Conservation (phyloP, 1,140 invertebrate species). For the Drosophila miranda region DNA sequence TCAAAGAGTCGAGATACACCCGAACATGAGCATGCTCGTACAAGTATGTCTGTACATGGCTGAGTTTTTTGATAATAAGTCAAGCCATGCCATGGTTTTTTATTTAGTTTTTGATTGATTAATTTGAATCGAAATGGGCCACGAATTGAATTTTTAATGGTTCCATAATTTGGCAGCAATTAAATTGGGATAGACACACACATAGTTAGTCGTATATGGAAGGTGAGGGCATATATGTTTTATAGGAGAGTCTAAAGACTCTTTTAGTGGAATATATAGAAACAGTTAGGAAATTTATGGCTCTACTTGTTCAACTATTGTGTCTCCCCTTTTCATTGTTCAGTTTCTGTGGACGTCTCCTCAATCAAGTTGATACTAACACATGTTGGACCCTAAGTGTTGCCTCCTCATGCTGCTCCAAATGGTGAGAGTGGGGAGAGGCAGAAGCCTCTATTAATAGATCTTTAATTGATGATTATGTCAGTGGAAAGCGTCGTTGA, state of each 20-base stretch:
- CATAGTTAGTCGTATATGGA: no score
- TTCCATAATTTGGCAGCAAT: constrained; percentile 67
- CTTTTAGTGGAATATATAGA: no score
- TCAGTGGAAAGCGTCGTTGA: constrained; percentile 79
- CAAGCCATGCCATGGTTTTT: constrained; percentile 5
- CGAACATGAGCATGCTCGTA: constrained; percentile 16
- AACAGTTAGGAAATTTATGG: constrained; percentile 15
- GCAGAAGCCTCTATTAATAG: constrained; percentile 69
- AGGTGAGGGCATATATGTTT: no score
- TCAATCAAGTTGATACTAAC: constrained; percentile 79
- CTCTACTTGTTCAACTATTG: constrained; percentile 10
- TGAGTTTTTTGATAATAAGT: constrained; percentile 49
- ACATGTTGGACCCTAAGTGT: constrained; percentile 72
- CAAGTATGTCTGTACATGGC: constrained; percentile 18
- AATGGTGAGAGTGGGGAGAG: neutral
- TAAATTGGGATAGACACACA: constrained; percentile 21
- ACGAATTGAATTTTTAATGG: constrained; percentile 73
- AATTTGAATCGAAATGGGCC: constrained; percentile 63
- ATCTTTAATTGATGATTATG: constrained; percentile 80
- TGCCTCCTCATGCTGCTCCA: constrained; percentile 11
- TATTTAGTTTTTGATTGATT: constrained; percentile 63
- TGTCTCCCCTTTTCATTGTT: constrained; percentile 33
- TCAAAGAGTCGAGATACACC: constrained; percentile 41
- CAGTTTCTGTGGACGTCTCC: constrained; percentile 30
- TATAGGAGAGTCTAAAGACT: no score